These are phyloP conservation scores for Cheilosia vernalis DNA, from an alignment of 2,888 invertebrate genomes.

Conservation along the genomic window DNA sequence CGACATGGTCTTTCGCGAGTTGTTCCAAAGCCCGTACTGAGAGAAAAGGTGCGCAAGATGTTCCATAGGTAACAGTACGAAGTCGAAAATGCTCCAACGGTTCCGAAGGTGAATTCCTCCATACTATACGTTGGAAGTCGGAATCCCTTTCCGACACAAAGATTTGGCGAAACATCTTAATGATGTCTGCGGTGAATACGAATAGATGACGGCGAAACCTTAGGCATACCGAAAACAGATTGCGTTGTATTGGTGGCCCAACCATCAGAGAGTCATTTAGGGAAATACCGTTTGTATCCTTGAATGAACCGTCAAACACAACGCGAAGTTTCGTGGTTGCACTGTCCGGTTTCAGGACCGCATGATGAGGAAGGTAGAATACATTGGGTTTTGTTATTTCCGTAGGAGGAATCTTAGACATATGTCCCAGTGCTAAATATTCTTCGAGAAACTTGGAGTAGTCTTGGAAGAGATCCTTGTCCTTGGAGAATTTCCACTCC, in stretches of 20 bases:
- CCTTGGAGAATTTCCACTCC: not conserved
- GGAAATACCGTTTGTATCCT: not conserved
- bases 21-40: conserved; percentile 10
- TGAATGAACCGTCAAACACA: conserved; percentile 53
- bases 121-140: too few relatives aligned
- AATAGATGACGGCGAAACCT: not conserved
- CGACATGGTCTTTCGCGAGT: conserved; percentile 1
- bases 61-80: too few relatives aligned
- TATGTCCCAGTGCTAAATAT: conserved; percentile 63
- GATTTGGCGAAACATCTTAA: conserved; percentile 30
- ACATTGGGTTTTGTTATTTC: conserved; percentile 44
- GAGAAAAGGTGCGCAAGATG: not conserved
- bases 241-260: conserved; percentile 21
- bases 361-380: conserved; percentile 72
- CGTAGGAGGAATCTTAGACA: conserved; percentile 33
- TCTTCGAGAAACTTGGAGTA: conserved; percentile 58
- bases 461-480: not conserved
- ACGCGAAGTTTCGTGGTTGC: conserved; percentile 64
- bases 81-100: too few relatives aligned
- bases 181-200: conserved; percentile 4
- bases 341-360: conserved; percentile 62
- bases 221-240: too few relatives aligned
- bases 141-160: conserved; percentile 2
- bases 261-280: conserved; percentile 4
- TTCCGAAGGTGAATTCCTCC: too few relatives aligned